phyloP scores from a whole-genome alignment of 2,888 invertebrate species.

The Athripsodes cinereus region DNA sequence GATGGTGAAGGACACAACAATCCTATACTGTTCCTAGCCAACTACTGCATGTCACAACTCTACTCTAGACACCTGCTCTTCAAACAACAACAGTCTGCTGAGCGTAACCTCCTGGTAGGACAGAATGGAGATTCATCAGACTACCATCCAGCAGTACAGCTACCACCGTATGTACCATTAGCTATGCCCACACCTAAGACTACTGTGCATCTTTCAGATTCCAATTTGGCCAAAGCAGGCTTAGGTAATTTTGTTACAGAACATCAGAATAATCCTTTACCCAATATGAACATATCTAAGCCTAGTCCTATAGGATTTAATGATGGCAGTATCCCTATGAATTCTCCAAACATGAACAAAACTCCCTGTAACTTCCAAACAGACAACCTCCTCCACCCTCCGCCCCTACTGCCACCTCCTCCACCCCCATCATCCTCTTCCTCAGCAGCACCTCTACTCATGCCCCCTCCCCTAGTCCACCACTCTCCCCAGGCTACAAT shows the following conservation, averaged over 20 bases:
- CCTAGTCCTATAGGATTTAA: slow-evolving; percentile 31
- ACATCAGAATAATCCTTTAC: slow-evolving; percentile 10
- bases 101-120: slow-evolving; percentile 22
- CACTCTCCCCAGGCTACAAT: slow-evolving; percentile 46
- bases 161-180: slow-evolving; percentile 31
- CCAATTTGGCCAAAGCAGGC: slow-evolving; percentile 21
- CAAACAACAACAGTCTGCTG: slow-evolving; percentile 35
- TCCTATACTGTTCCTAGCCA: slow-evolving; percentile 65
- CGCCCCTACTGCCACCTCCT: slow-evolving; percentile 32
- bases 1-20: slow-evolving; percentile 49
- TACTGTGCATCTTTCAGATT: slow-evolving; percentile 27
- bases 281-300: slow-evolving; percentile 27
- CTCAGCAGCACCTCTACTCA: slow-evolving; percentile 28
- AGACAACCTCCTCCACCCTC: slow-evolving; percentile 35
- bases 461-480: slow-evolving; percentile 28
- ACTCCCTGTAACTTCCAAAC: slow-evolving; percentile 33
- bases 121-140: slow-evolving; percentile 32
- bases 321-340: slow-evolving; percentile 34
- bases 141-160: slow-evolving; percentile 37
- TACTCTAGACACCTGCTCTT: slow-evolving; percentile 57
- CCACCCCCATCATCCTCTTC: slow-evolving; percentile 9
- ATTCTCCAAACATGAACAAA: slow-evolving; percentile 33
- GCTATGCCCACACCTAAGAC: slow-evolving; percentile 28
- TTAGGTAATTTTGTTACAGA: slow-evolving; percentile 12
- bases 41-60: slow-evolving; percentile 70